phyloP scores from a whole-genome alignment of 2,888 invertebrate genomes.

The Leuctra nigra region DNA sequence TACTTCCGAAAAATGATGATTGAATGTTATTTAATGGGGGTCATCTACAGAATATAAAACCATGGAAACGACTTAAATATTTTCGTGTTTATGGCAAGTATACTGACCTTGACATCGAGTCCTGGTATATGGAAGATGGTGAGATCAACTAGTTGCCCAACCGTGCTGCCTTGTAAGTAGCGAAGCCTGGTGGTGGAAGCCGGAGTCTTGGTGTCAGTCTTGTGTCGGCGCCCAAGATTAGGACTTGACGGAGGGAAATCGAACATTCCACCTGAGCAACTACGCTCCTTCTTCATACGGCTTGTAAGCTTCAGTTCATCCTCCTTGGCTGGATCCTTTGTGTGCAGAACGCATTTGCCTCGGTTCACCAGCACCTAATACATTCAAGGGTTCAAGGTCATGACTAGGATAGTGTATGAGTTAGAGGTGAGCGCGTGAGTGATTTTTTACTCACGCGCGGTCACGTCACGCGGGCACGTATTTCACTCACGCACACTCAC shows the following conservation, averaged over 20 bases:
- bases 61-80: no score
- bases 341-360: conserved; percentile 94
- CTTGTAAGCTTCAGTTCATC: conserved; percentile 60
- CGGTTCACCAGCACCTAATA: conserved; percentile 87
- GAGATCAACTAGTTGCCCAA: conserved; percentile 56
- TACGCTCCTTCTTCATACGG: conserved; percentile 67
- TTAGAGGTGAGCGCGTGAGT: no score
- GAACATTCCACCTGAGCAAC: conserved; percentile 55
- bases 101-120: conserved; percentile 72
- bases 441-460: no score
- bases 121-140: conserved; percentile 90
- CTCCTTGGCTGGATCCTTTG: conserved; percentile 67
- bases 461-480: no score
- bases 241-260: conserved; percentile 51
- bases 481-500: no score
- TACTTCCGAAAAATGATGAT: background rate
- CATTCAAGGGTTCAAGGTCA: no score
- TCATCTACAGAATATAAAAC: background rate
- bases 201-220: conserved; percentile 39
- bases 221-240: conserved; percentile 42
- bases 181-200: conserved; percentile 40
- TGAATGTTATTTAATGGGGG: background rate
- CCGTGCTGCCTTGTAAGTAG: conserved; percentile 40
- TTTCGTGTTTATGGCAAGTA: no score
- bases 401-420: no score